Conservation (phyloP, 2,113 vertebrate genomes). For the Felis catus region F.catus_Fca126_mat1.0 CM031420.1:96191501-96192000, state of each 20-base stretch:
- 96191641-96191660: constrained; percentile 1
- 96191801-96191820: not conserved
- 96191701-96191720: not conserved
- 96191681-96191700: not conserved
- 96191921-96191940: not conserved
- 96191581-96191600: not conserved
- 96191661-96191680: not conserved
- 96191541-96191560: not conserved
- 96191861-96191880: not conserved
- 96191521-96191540: not conserved
- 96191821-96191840: not conserved
- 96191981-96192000: not conserved
- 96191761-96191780: not conserved
- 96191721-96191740: not conserved
- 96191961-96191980: not conserved
- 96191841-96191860: not conserved
- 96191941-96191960: not conserved
- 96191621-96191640: not conserved
- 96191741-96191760: not conserved
- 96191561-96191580: not conserved
- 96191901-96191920: not conserved
- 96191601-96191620: not conserved
- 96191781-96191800: not conserved
- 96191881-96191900: not conserved
- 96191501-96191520: not conserved